phyloP scores from a whole-genome alignment of 2,888 invertebrate genomes.

The Nomada goodeniana region DNA sequence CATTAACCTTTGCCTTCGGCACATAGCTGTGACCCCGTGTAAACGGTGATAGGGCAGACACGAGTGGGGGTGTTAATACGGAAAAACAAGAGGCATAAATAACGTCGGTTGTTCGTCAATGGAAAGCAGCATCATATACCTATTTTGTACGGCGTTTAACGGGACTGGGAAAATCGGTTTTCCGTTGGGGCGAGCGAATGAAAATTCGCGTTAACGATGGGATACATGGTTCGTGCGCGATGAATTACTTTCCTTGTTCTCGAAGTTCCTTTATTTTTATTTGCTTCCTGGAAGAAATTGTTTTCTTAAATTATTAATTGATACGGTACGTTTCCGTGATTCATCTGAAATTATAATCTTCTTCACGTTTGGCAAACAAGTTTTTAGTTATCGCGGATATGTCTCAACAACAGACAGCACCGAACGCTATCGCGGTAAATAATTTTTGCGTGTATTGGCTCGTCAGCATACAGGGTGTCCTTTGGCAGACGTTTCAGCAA shows the following conservation, averaged over 20 bases:
- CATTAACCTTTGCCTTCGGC: conserved; percentile 20
- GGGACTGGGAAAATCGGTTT: conserved; percentile 23
- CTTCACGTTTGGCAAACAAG: conserved; percentile 35
- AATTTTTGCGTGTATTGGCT: conserved; percentile 33
- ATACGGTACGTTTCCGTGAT: neutral
- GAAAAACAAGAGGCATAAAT: conserved; percentile 31
- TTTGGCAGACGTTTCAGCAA: neutral
- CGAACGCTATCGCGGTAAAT: conserved; percentile 40
- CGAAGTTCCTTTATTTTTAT: neutral
- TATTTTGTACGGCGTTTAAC: conserved; percentile 31
- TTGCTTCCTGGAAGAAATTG: neutral
- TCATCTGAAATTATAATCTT: conserved; percentile 25
- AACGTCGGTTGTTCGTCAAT: conserved; percentile 3
- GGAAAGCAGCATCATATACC: conserved; percentile 13
- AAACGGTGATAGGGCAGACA: neutral
- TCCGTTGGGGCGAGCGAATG: conserved; percentile 12
- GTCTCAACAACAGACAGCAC: conserved; percentile 32
- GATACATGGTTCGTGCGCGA: neutral
- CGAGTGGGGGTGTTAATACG: conserved; percentile 6
- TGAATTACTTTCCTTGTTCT: neutral
- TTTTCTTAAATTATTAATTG: neutral
- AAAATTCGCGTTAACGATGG: neutral
- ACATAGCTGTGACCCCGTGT: neutral
- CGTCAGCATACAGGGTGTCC: conserved; percentile 10
- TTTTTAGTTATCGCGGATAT: conserved; percentile 32